Base-by-base conservation (phyloP, 2,888 invertebrate genomes). In the Xanthorhoe spadicearia region DNA sequence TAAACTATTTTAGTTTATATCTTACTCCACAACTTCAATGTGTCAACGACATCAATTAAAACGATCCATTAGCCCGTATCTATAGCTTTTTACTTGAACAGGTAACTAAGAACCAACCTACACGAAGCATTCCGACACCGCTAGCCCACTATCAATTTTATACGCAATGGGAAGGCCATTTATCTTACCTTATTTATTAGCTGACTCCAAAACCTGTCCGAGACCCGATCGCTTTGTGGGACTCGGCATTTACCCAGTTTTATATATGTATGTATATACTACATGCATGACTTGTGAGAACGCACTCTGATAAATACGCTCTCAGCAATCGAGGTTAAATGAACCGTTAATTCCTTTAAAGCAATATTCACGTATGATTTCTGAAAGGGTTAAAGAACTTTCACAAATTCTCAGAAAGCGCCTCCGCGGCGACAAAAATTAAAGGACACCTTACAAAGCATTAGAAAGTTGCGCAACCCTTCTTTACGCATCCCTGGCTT, bases 381-480 rank as follows among this genome's bases (percentile, higher is more conserved):
- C 75, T 66, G 60, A 81, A 84, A 86, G 87, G 84, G 84, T 86
- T 80, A 84, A 69, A 23, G 60, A 69, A 89, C 90, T 91, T 92
- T 90, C 90, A 85, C 88, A 78, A 82, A 79, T 92, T 91, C 92
- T 78, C 64, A 87, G 89, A 90, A 90, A 81, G 74, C 64, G 69
- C 80, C 78, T 81, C 78, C 76, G 78, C 77, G 73, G 71, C 73
- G 76, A 80, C 72, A 70, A 68, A 80, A 80, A 62, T 62, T 80
- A 86, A 86, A 85, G 77, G 82, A 83, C 85, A 90, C 87, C 89
- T 91, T 84, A 91, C 90, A 92, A 92, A 84, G 90, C 82, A 87
- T 90, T 92, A 89, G 93, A 93, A 93, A 93, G 93, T 93, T 93
- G 88, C 85, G 89, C 91, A 93, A 93, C 92, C 92, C 92, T 92